Evolutionary conservation across 37 sponge, comb jelly and placozoan species (phyloP), one percentile per base, ranked within the genome.

Genomic region (Cliona cf. orientalis): DNA sequence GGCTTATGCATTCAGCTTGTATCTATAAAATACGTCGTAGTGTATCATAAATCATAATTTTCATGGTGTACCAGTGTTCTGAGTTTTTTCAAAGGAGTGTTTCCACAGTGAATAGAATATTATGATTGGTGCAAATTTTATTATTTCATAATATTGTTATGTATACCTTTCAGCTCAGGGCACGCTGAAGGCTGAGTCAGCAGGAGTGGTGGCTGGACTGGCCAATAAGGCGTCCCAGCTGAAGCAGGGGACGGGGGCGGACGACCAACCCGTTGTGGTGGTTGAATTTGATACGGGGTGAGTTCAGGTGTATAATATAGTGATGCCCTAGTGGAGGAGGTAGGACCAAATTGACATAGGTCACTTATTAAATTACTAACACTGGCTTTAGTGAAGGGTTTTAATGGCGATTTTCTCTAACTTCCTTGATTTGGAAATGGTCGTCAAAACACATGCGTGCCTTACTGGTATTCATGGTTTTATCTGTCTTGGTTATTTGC

Each of bases 211-310:
- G 2, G 45, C 81, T 12, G 80, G 67, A 0, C 42, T 90, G 36
- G 72, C 91, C 22, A 53, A 58, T 33, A 80, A 90, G 38, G 76
- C 91, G 4, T 32, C 25, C 1, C 19, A 74, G 33, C 81, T 90
- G 28, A 72, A 65, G 32, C 75, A 84, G 21, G 63, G 81, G 19
- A 80, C 63, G 12, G 86, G 70, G 1, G 72, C 72, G 43, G 91
- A 67, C 37, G 91, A 90, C 43, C n/a, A 34, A 39, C 91, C 91
- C 43, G 84, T 84, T n/a, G 79, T 90, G 6, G 80, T 85, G 9
- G 66, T 90, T 33, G 91, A 90, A 65, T 85, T 75, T 80, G 91
- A 90, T 55, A 85, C 86, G 6, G 91, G 87, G 87, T 86, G 11
- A 38, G 76, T 14, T 9, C 12, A 4, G 40, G 6, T 37, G 39